A percentile compares a stretch with the other conserved stretches of the same genome.
Conservation (phyloP, 1,140 invertebrate species). For the Drosophila navojoa region DNA sequence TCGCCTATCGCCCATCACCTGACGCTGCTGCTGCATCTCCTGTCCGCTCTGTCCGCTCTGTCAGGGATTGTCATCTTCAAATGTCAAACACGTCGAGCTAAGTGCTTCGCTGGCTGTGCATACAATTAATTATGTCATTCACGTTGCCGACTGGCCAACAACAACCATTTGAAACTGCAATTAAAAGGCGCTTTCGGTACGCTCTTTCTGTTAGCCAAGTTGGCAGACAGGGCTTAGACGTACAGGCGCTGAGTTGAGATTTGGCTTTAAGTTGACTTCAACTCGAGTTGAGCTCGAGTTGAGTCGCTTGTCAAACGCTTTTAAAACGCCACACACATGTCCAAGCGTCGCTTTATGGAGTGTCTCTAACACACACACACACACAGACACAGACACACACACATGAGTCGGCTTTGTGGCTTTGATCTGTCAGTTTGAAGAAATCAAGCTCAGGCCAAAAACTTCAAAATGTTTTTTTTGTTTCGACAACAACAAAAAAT, state of each 20-base stretch:
- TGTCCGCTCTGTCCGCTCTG: conserved; percentile 15
- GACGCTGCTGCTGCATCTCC: conserved; percentile 5
- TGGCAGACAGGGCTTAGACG: conserved; percentile 32
- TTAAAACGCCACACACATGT: conserved; percentile 79
- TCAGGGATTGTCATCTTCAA: conserved; percentile 73
- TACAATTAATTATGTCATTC: conserved; percentile 83
- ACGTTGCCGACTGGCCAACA: conserved; percentile 57
- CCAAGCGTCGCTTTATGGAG: conserved; percentile 43
- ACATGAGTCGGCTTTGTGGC: conserved; percentile 55
- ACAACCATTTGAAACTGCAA: conserved; percentile 62
- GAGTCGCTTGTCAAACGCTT: conserved; percentile 81
- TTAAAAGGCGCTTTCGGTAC: conserved; percentile 77
- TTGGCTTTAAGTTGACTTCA: conserved; percentile 41
- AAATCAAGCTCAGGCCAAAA: conserved; percentile 81
- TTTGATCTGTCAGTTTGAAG: conserved; percentile 83
- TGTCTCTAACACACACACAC: conserved; percentile 42
- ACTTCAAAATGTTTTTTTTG: conserved; percentile 68
- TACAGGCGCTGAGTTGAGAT: conserved; percentile 37
- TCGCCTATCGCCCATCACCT: conserved; percentile 30
- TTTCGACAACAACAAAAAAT: conserved; percentile 36
- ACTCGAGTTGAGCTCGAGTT: conserved; percentile 41
- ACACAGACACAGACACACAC: conserved; percentile 33
- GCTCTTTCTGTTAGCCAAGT: conserved; percentile 6
- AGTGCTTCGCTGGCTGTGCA: conserved; percentile 66
- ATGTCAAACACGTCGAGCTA: conserved; percentile 75